Evolutionary conservation across 2,888 invertebrate genomes (phyloP).

Genomic region (Latrodectus hesperus): DNA sequence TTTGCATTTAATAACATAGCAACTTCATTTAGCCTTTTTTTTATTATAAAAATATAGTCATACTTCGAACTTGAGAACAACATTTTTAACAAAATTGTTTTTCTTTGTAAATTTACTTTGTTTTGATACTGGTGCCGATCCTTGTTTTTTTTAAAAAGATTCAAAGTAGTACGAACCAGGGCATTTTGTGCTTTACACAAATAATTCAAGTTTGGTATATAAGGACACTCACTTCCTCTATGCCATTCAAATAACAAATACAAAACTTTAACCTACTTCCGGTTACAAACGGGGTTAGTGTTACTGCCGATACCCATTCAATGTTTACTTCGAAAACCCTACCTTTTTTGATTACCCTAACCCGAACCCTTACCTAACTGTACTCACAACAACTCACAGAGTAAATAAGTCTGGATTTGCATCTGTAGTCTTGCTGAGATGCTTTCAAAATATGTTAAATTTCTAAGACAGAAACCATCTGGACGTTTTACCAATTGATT

Average conservation of each 20-base stretch:
- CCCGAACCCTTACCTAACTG: not conserved
- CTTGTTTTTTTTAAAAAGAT: no score
- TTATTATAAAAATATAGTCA: no score
- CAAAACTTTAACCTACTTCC: conserved; percentile 31
- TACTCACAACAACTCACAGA: not conserved
- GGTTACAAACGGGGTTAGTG: conserved; percentile 57
- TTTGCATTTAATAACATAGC: no score
- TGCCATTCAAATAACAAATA: not conserved
- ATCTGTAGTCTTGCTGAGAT: not conserved
- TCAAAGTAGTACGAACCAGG: not conserved
- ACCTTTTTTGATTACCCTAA: not conserved
- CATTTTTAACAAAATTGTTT: no score
- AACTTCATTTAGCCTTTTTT: no score
- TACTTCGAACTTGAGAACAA: no score
- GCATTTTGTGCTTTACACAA: not conserved
- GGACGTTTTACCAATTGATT: not conserved
- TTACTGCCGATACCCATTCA: conserved; percentile 17
- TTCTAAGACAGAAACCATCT: conserved; percentile 2
- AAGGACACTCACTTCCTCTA: no score
- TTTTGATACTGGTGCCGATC: no score
- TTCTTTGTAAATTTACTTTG: no score
- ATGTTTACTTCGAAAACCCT: conserved; percentile 13
- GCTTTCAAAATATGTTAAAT: not conserved
- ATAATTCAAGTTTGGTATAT: not conserved
- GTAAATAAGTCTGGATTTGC: not conserved